phyloP scores from a whole-genome alignment of 2,888 invertebrate genomes.

The Ochropleura plecta region DNA sequence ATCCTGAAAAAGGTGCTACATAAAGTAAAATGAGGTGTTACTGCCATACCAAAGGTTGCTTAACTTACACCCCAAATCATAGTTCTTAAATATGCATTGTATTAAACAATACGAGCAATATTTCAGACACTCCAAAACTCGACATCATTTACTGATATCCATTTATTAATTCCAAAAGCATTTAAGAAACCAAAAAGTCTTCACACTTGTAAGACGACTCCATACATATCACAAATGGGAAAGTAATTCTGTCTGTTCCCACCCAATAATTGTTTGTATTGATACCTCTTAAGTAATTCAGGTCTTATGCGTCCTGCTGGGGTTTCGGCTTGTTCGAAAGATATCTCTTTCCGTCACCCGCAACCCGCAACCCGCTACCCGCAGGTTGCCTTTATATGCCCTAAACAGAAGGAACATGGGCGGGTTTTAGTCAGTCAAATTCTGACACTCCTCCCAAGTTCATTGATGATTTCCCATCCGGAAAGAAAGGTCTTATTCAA shows the following conservation, averaged over 20 bases:
- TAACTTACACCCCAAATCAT: neutral
- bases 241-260: neutral
- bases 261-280: neutral
- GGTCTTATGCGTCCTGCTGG: too few relatives aligned
- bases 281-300: neutral
- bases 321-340: too few relatives aligned
- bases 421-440: too few relatives aligned
- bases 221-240: neutral
- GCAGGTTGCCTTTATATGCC: too few relatives aligned
- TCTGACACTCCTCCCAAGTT: too few relatives aligned
- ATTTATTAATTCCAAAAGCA: conserved; percentile 10
- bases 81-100: neutral
- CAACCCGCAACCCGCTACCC: too few relatives aligned
- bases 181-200: conserved; percentile 18
- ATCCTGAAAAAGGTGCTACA: neutral
- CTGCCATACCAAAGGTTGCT: neutral
- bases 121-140: conserved; percentile 8
- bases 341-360: too few relatives aligned
- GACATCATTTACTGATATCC: conserved; percentile 11
- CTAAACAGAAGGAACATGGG: too few relatives aligned
- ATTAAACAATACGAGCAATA: conserved; percentile 9
- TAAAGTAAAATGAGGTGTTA: neutral
- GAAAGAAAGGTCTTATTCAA: too few relatives aligned
- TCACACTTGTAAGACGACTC: neutral
- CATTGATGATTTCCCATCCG: too few relatives aligned